These are phyloP conservation scores for Lithodes maja DNA, from an alignment of 2,888 invertebrate genomes.

Conservation along the genomic window DNA sequence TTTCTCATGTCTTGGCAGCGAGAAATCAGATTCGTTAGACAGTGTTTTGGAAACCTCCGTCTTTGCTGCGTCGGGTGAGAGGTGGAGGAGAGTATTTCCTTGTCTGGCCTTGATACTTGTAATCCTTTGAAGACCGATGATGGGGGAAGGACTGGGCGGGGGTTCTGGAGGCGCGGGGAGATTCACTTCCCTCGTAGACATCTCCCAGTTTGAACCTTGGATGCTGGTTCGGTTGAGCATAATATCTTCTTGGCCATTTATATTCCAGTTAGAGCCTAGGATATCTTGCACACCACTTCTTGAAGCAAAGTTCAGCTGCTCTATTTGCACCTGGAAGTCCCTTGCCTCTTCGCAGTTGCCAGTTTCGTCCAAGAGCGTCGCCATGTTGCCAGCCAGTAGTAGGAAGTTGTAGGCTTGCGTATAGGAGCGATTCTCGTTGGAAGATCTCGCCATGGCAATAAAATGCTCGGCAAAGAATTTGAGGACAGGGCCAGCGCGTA, in stretches of 20 bases:
- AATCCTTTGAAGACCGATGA: constrained; percentile 18
- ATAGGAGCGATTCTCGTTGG: constrained; percentile 80
- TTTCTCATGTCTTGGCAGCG: no score
- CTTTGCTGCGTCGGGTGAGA: background rate
- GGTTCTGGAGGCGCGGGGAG: constrained; percentile 52
- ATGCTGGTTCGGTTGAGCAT: constrained; percentile 23
- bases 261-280: constrained; percentile 39
- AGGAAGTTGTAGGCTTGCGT: constrained; percentile 82
- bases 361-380: constrained; percentile 77
- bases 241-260: constrained; percentile 48
- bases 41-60: background rate
- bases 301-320: constrained; percentile 72
- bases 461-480: constrained; percentile 84
- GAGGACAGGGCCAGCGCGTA: constrained; percentile 79
- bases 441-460: constrained; percentile 82
- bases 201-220: constrained; percentile 66
- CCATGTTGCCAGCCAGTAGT: constrained; percentile 82
- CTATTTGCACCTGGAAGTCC: constrained; percentile 78
- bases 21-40: background rate
- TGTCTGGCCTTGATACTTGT: background rate
- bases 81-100: no score
- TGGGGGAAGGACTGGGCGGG: constrained; percentile 18
- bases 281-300: constrained; percentile 41
- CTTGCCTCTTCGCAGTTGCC: constrained; percentile 78
- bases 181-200: constrained; percentile 49